phyloP scores from a whole-genome alignment of 2,888 invertebrate species.

The Unio pictorum region DNA sequence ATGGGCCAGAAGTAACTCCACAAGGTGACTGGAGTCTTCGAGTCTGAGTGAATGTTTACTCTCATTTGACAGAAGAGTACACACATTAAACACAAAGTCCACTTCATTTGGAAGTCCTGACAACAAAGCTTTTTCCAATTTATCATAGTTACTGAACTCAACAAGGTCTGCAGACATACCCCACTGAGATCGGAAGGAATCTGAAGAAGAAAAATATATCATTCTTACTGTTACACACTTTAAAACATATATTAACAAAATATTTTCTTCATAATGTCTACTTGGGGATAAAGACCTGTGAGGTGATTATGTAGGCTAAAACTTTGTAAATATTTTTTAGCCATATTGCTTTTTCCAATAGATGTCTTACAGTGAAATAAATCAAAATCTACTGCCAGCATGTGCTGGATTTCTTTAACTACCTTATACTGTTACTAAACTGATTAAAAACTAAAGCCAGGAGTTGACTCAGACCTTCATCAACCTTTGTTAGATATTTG shows the following conservation, averaged over 20 bases:
- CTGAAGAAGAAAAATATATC: slow-evolving; percentile 40
- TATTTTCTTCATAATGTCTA: not conserved
- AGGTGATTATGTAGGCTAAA: too few species aligned
- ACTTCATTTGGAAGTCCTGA: slow-evolving; percentile 99
- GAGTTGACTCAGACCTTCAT: too few species aligned
- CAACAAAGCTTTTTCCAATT: slow-evolving; percentile 89
- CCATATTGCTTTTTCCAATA: too few species aligned
- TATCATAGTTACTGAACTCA: slow-evolving; percentile 80
- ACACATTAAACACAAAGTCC: slow-evolving; percentile 97
- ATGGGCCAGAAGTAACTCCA: slow-evolving; percentile 92
- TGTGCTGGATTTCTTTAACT: too few species aligned
- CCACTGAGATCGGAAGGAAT: slow-evolving; percentile 75
- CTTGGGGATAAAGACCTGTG: too few species aligned
- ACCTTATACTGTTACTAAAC: too few species aligned
- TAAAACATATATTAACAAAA: not conserved
- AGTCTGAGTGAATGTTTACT: slow-evolving; percentile 90
- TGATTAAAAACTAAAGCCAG: too few species aligned
- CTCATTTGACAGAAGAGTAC: slow-evolving; percentile 94
- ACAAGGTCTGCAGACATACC: slow-evolving; percentile 80
- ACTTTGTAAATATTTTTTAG: too few species aligned
- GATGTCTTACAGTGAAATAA: too few species aligned
- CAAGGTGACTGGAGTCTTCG: slow-evolving; percentile 86
- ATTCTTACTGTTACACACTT: not conserved
- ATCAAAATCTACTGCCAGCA: too few species aligned
- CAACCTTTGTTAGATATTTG: too few species aligned